Evolutionary conservation across 2,888 invertebrate species (phyloP).

Genomic region (Tachina grossa): DNA sequence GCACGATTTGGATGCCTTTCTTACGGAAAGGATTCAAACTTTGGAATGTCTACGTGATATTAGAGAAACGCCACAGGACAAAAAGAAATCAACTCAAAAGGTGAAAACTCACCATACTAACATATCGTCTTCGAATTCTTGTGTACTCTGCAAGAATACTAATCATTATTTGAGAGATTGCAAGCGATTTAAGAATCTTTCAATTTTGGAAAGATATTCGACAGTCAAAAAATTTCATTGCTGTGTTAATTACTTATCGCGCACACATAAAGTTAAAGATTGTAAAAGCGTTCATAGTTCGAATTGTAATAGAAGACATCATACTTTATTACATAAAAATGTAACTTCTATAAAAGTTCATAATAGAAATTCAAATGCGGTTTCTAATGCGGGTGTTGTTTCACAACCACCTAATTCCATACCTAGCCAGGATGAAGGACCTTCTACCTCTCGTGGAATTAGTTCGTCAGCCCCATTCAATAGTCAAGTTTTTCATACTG

Average conservation of each 20-base stretch:
- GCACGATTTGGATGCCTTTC: no score
- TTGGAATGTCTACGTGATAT: background rate
- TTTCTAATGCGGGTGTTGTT: background rate
- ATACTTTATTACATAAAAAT: background rate
- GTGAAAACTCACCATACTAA: no score
- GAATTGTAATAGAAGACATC: background rate
- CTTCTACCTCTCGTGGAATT: background rate
- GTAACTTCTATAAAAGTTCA: background rate
- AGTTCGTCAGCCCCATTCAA: background rate
- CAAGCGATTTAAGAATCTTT: conserved; percentile 1
- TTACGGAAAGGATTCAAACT: background rate
- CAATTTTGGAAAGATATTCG: no score
- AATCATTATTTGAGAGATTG: background rate
- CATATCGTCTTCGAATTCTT: no score
- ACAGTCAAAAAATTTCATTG: background rate
- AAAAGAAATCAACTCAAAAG: no score
- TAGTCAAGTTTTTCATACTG: background rate
- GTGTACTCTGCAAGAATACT: background rate
- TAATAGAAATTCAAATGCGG: background rate
- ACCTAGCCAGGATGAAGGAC: no score
- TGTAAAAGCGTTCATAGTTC: conserved; percentile 19
- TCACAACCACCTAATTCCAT: background rate
- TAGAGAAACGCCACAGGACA: no score
- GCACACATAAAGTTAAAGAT: background rate
- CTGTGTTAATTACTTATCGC: background rate